Conservation (phyloP, 2,888 invertebrate genomes). For the Noctuana brunneofusca region DNA sequence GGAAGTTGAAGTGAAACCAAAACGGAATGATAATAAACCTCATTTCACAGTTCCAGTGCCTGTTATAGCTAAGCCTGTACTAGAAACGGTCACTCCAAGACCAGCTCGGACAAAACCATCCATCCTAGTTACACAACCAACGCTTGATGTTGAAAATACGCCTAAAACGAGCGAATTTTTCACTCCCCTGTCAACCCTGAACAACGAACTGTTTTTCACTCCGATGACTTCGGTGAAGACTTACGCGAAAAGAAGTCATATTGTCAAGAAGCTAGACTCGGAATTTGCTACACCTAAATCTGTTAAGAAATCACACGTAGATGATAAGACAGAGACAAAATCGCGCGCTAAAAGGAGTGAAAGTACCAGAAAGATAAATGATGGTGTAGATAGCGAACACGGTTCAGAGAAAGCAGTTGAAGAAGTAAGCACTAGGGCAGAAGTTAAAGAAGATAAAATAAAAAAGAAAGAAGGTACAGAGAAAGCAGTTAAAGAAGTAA, state of each 20-base stretch:
- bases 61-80: constrained; percentile 49
- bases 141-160: constrained; percentile 41
- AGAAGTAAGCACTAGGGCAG: background rate
- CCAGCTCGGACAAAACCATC: constrained; percentile 40
- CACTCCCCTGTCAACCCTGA: constrained; percentile 55
- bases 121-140: constrained; percentile 46
- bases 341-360: background rate
- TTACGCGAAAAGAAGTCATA: constrained; percentile 49
- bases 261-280: constrained; percentile 66
- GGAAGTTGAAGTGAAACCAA: constrained; percentile 45
- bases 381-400: constrained; percentile 8
- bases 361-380: constrained; percentile 23
- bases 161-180: constrained; percentile 51
- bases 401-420: constrained; percentile 22
- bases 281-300: constrained; percentile 60
- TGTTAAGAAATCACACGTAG: background rate
- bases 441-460: constrained; percentile 27
- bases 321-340: background rate
- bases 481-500: background rate
- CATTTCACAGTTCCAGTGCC: constrained; percentile 68
- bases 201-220: constrained; percentile 62
- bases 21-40: constrained; percentile 33
- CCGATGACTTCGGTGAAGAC: constrained; percentile 63
- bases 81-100: constrained; percentile 62
- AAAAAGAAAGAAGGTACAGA: constrained; percentile 24